A percentile compares a stretch with the other conserved stretches of the same genome.
Conservation (phyloP, 1,140 invertebrate genomes). For the Physella acuta region DNA sequence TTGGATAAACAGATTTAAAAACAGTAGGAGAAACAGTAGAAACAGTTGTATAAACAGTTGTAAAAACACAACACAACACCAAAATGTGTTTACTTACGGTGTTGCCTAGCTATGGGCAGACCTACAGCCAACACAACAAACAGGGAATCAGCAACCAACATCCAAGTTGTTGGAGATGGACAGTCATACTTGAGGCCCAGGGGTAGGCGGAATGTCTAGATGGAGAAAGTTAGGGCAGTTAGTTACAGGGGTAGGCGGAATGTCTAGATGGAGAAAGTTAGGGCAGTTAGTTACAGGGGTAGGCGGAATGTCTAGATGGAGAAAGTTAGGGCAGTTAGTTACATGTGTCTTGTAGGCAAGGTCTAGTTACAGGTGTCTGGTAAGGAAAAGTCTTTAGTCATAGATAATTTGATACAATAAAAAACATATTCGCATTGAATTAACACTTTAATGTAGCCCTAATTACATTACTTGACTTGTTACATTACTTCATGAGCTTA, state of each 20-base stretch:
- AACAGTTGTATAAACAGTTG: too few relatives aligned
- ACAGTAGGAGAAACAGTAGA: too few relatives aligned
- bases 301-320: constrained; percentile 67
- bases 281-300: constrained; percentile 76
- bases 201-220: constrained; percentile 71
- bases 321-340: too few relatives aligned
- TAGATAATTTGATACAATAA: too few relatives aligned
- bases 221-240: too few relatives aligned
- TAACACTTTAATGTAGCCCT: not conserved
- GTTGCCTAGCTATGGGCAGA: constrained; percentile 80
- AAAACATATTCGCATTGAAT: not conserved
- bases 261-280: constrained; percentile 61
- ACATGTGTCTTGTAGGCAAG: too few relatives aligned
- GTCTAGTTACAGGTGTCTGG: too few relatives aligned
- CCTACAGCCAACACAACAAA: constrained; percentile 80
- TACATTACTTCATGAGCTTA: too few relatives aligned
- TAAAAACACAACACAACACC: too few relatives aligned
- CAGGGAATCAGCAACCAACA: constrained; percentile 78
- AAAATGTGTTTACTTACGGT: constrained; percentile 68
- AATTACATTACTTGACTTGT: too few relatives aligned
- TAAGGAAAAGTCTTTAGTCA: too few relatives aligned
- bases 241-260: constrained; percentile 75
- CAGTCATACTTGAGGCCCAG: constrained; percentile 82
- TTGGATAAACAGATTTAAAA: too few relatives aligned
- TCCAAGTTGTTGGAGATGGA: constrained; percentile 81